Evolutionary conservation across 1,140 invertebrate genomes (phyloP).

Genomic region (Drosophila nikananu): DNA sequence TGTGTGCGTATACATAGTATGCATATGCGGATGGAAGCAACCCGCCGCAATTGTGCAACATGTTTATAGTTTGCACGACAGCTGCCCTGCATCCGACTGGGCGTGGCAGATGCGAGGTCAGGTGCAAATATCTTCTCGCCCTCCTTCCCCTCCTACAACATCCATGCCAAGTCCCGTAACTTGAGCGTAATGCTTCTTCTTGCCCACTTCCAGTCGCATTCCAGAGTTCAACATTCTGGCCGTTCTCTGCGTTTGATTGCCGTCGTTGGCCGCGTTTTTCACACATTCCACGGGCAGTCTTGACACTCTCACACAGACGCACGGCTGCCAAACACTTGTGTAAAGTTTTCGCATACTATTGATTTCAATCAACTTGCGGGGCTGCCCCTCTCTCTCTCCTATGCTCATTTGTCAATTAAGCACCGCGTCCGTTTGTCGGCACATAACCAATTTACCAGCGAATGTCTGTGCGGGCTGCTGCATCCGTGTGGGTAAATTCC

Average conservation of each 20-base stretch:
- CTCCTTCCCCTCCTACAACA: no score
- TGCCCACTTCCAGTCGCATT: conserved; percentile 53
- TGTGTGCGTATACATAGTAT: conserved; percentile 9
- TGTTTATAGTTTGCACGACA: conserved; percentile 24
- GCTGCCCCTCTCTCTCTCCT: conserved; percentile 41
- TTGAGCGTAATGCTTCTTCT: conserved; percentile 18
- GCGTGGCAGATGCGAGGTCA: conserved; percentile 45
- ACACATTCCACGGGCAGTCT: conserved; percentile 72
- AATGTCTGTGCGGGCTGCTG: conserved; percentile 29
- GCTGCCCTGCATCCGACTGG: conserved; percentile 25
- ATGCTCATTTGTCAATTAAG: conserved; percentile 80
- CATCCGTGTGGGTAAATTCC: conserved; percentile 75
- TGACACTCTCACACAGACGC: conserved; percentile 35
- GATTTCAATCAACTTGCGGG: conserved; percentile 78
- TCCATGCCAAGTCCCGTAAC: conserved; percentile 4
- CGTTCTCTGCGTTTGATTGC: conserved; percentile 58
- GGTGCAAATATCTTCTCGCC: conserved; percentile 52
- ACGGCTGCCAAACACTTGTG: conserved; percentile 58
- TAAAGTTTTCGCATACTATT: conserved; percentile 63
- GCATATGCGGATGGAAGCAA: conserved; percentile 9
- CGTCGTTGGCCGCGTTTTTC: conserved; percentile 81
- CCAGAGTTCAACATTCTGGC: conserved; percentile 75
- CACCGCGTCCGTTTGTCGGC: conserved; percentile 72
- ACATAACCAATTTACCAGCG: conserved; percentile 64
- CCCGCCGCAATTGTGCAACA: conserved; percentile 15